Conservation (phyloP, 2,113 vertebrate genomes). For the Australoheros scitulus region DNA sequence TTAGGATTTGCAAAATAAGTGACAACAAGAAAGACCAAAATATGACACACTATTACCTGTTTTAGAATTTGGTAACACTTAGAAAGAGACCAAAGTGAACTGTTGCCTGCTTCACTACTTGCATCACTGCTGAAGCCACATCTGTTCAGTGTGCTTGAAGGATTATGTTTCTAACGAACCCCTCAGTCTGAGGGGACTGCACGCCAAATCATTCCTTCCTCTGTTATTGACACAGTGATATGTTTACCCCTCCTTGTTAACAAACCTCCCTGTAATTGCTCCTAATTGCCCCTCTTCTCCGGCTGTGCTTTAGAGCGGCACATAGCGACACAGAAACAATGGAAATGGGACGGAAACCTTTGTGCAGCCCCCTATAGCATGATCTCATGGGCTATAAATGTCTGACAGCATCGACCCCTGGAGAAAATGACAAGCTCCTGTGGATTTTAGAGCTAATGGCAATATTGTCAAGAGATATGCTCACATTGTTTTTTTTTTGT, state of each 20-base stretch:
- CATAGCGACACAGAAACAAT: constrained; percentile 33
- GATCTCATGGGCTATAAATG: constrained; percentile 68
- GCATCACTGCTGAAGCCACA: background rate
- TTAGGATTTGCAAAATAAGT: background rate
- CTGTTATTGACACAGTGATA: constrained; percentile 22
- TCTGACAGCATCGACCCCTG: constrained; percentile 26
- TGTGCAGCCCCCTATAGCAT: constrained; percentile 44
- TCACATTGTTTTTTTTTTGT: background rate
- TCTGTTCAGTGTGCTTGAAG: background rate
- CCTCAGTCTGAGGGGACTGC: background rate
- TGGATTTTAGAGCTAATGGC: constrained; percentile 38
- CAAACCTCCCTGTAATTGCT: constrained; percentile 46
- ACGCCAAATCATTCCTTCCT: background rate
- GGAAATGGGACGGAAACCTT: constrained; percentile 39
- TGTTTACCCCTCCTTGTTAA: constrained; percentile 50
- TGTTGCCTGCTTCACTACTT: background rate
- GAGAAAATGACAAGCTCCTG: constrained; percentile 50
- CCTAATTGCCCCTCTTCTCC: constrained; percentile 29
- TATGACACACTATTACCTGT: background rate
- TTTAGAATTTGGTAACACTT: background rate
- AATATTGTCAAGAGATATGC: constrained; percentile 20
- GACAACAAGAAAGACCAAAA: background rate
- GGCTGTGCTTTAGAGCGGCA: constrained; percentile 21
- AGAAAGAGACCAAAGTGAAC: background rate
- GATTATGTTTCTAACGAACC: background rate